phyloP scores from a whole-genome alignment of 2,797 vertebrate species.

The Lacerta bilineata region DNA sequence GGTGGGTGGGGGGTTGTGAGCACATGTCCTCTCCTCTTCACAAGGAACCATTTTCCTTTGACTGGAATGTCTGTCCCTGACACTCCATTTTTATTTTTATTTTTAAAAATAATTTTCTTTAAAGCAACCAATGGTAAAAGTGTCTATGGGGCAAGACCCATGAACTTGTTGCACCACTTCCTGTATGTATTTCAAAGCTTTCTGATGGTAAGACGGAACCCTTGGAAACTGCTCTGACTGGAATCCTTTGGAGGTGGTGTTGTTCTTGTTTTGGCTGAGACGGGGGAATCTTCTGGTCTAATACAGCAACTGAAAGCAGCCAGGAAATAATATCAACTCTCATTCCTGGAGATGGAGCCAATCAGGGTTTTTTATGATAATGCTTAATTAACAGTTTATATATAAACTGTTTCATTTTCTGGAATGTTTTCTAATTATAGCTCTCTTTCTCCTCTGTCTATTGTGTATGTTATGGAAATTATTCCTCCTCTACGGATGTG shows the following conservation, averaged over 20 bases:
- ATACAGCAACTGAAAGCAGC: slow-evolving; percentile 23
- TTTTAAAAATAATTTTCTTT: background rate
- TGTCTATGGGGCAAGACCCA: background rate
- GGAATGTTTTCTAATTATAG: slow-evolving; percentile 68
- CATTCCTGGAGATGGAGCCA: slow-evolving; percentile 39
- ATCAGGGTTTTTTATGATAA: slow-evolving; percentile 64
- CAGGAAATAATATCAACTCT: slow-evolving; percentile 63
- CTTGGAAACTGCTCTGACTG: background rate
- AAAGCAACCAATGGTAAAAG: background rate
- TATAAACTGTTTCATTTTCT: slow-evolving; percentile 41
- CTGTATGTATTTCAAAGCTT: background rate
- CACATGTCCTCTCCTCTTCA: background rate
- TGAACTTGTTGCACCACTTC: background rate
- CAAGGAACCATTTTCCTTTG: background rate
- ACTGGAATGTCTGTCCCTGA: slow-evolving; percentile 41
- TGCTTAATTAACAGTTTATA: slow-evolving; percentile 71
- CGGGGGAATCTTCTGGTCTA: background rate
- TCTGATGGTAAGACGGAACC: background rate
- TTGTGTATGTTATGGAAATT: slow-evolving; percentile 59
- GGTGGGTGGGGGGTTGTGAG: background rate
- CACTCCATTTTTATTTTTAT: slow-evolving; percentile 29
- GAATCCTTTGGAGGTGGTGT: background rate
- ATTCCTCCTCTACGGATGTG: slow-evolving; percentile 47
- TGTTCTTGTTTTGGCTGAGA: background rate
- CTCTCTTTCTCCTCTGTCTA: slow-evolving; percentile 1